A percentile compares a stretch with the other conserved stretches of the same genome.
Evolutionary conservation across 1,140 invertebrate species (phyloP).

Genomic region (Phymastichus coffea): DNA sequence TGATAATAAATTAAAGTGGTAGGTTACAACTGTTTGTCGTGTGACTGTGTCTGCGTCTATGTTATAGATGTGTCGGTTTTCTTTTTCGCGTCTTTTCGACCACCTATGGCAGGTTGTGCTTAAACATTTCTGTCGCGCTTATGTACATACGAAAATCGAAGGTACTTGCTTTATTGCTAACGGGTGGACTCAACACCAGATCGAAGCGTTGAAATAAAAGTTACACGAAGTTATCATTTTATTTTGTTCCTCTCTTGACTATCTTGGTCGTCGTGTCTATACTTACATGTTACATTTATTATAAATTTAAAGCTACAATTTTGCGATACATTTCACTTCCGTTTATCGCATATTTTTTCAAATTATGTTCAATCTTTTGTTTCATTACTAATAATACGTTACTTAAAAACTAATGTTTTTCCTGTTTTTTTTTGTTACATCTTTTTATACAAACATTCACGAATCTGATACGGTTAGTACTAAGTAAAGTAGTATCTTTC

Average conservation of each 20-base stretch:
- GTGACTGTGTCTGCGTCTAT: not conserved
- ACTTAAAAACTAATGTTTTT: slow-evolving; percentile 22
- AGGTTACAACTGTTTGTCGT: not conserved
- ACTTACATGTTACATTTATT: slow-evolving; percentile 5
- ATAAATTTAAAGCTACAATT: slow-evolving; percentile 4
- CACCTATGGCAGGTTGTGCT: not conserved
- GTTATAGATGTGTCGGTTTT: not conserved
- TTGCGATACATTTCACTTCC: too few relatives aligned
- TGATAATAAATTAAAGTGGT: slow-evolving; percentile 18
- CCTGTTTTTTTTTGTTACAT: not conserved
- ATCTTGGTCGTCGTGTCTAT: slow-evolving; percentile 16
- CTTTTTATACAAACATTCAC: slow-evolving; percentile 35
- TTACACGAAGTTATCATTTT: not conserved
- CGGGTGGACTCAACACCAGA: slow-evolving; percentile 6
- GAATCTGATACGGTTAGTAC: slow-evolving; percentile 31
- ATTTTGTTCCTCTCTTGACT: slow-evolving; percentile 12
- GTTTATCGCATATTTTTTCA: not conserved
- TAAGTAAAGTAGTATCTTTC: slow-evolving; percentile 1
- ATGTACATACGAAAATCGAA: slow-evolving; percentile 18
- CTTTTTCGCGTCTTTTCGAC: not conserved
- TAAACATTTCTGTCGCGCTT: not conserved
- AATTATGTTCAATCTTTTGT: not conserved
- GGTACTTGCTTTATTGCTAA: slow-evolving; percentile 24
- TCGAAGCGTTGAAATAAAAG: slow-evolving; percentile 1
- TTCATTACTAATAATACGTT: slow-evolving; percentile 33